Conservation (phyloP, 2,888 invertebrate genomes). For the Acleris holmiana region DNA sequence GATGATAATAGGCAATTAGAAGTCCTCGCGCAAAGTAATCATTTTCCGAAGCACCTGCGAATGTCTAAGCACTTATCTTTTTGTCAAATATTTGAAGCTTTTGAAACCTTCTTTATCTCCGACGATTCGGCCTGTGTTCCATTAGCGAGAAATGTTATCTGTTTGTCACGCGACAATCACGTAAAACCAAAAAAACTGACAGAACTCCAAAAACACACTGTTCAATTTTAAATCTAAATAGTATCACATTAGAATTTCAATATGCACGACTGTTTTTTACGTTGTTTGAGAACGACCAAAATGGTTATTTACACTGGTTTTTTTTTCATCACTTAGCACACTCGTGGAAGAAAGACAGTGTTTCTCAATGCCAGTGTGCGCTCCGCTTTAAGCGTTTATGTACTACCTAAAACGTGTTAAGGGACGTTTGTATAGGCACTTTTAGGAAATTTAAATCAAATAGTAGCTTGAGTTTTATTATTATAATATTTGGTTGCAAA, state of each 20-base stretch:
- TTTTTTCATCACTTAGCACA: slow-evolving; percentile 55
- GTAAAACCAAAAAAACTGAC: slow-evolving; percentile 37
- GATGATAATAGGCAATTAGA: slow-evolving; percentile 20
- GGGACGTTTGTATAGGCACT: slow-evolving; percentile 11
- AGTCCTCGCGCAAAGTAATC: not conserved
- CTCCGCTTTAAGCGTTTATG: slow-evolving; percentile 47
- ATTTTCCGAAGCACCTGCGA: slow-evolving; percentile 34
- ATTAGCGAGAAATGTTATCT: slow-evolving; percentile 68
- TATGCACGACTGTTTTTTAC: not conserved
- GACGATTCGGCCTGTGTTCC: slow-evolving; percentile 53
- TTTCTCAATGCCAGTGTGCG: slow-evolving; percentile 48
- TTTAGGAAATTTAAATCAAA: not conserved
- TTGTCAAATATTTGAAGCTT: slow-evolving; percentile 59
- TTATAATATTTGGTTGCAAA: too few species aligned
- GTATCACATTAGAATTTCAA: not conserved
- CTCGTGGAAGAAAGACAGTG: slow-evolving; percentile 40
- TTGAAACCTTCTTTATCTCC: slow-evolving; percentile 57
- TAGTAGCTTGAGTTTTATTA: not conserved
- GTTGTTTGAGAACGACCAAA: not conserved
- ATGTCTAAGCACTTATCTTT: slow-evolving; percentile 47
- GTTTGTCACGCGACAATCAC: slow-evolving; percentile 62
- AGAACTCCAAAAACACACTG: not conserved
- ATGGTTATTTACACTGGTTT: slow-evolving; percentile 40
- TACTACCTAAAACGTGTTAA: slow-evolving; percentile 30
- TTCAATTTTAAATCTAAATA: not conserved